Base-by-base conservation (phyloP, 2,797 vertebrate species). In the Siniperca obscura region DNA sequence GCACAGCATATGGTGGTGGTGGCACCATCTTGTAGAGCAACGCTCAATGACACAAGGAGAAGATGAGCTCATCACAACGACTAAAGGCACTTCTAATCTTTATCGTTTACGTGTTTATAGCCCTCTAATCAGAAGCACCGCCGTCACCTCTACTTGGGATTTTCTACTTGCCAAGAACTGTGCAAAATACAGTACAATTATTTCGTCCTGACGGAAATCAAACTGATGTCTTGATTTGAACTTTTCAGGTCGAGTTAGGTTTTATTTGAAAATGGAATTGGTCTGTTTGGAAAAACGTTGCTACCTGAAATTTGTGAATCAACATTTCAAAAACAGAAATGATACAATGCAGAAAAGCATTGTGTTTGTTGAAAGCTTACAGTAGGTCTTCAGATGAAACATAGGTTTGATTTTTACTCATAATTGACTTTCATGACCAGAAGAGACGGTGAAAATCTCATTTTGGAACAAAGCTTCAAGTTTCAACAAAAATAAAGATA, bases 61-160 rank as follows among this genome's bases (percentile, higher is more conserved):
- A 81, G 62, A 87, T 44, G n/a, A 84, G 80, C 88, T 91, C 82
- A 82, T 87, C 64, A 82, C 65, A 79, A 85, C 36, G 75, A 89
- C 90, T 73, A 70, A 94, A 94, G 93, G 94, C 94, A 94, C 93
- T 95, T 95, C 86, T 91, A 83, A 84, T 84, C 85, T 56, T 72
- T 81, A 81, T 82, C 84, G 38, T 81, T 72, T 59, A 55, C 66
- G 2, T 46, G 52, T 79, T 72, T 53, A 61, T 86, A 93, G 91
- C 90, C 90, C 90, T 94, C 90, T 60, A 38, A 70, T 84, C 78
- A 87, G 84, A 90, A 86, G 88, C 89, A 76, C 76, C 69, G 67
- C 85, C 55, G 57, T 87, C 83, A 78, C 76, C 56, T 80, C 82
- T 52, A 90, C 90, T 90, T 84, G 87, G 85, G 83, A 74, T 80